phyloP scores from a whole-genome alignment of 2,113 vertebrate genomes.

The Cebidichthys violaceus region DNA sequence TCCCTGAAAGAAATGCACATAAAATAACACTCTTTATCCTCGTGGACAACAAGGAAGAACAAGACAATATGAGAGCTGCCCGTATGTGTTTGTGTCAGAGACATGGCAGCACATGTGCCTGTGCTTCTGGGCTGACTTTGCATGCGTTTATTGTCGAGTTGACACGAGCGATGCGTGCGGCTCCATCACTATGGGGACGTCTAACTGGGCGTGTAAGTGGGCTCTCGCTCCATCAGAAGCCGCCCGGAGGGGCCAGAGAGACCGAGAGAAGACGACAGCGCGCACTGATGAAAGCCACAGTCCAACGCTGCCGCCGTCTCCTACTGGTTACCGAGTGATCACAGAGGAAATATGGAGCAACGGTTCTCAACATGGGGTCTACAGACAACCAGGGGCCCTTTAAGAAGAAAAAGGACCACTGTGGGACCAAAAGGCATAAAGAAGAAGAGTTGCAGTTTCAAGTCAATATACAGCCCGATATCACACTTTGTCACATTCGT shows the following conservation, averaged over 20 bases:
- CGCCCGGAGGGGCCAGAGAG: conserved; percentile 19
- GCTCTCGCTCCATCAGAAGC: conserved; percentile 30
- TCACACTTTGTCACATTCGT: not conserved
- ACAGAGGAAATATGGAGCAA: conserved; percentile 11
- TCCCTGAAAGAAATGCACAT: not conserved
- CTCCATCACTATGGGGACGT: conserved; percentile 43
- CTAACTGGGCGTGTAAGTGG: conserved; percentile 58
- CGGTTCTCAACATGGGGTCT: not conserved
- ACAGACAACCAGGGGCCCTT: not conserved
- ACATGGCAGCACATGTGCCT: not conserved
- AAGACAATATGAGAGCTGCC: not conserved
- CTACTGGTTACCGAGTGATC: conserved; percentile 19
- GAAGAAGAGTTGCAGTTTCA: conserved; percentile 5
- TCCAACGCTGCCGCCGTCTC: not conserved
- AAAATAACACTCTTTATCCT: conserved; percentile 2
- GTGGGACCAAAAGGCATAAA: not conserved
- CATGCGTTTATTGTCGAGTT: conserved; percentile 12
- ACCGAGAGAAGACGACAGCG: not conserved
- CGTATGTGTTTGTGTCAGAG: not conserved
- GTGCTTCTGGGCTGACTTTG: conserved; percentile 17
- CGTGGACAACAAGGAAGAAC: not conserved
- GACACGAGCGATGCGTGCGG: conserved; percentile 18
- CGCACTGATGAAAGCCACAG: conserved; percentile 17
- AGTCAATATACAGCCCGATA: not conserved
- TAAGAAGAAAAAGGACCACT: no score